These are phyloP conservation scores for Diabrotica undecimpunctata DNA, from an alignment of 1,140 invertebrate genomes.

Conservation along the genomic window DNA sequence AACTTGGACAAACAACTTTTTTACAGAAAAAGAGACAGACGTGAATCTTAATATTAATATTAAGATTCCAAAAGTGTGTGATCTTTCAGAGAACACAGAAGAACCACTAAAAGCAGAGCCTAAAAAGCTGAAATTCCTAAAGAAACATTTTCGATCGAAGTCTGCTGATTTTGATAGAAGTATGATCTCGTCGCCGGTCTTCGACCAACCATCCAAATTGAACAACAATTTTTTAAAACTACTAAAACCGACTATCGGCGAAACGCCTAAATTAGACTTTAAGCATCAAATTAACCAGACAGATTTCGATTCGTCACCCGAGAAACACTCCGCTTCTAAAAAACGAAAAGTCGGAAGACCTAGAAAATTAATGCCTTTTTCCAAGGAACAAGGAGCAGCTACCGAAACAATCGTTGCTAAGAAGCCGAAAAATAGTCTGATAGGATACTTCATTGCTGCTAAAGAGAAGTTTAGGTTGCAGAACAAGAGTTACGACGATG, in stretches of 20 bases:
- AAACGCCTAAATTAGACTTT: slow-evolving; percentile 23
- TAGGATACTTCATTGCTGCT: slow-evolving; percentile 60
- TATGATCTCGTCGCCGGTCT: slow-evolving; percentile 42
- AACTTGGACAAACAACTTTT: too few relatives aligned
- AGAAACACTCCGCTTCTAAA: slow-evolving; percentile 60
- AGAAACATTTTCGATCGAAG: slow-evolving; percentile 8
- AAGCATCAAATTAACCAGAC: slow-evolving; percentile 23
- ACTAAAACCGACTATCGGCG: slow-evolving; percentile 46
- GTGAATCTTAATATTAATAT: too few relatives aligned
- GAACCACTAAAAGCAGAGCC: slow-evolving; percentile 52
- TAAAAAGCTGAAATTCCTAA: slow-evolving; percentile 60
- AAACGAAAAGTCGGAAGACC: slow-evolving; percentile 81
- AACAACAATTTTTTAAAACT: slow-evolving; percentile 34
- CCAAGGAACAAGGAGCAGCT: slow-evolving; percentile 54
- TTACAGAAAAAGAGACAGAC: too few relatives aligned
- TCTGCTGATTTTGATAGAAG: slow-evolving; percentile 35
- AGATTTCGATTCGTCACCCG: slow-evolving; percentile 30
- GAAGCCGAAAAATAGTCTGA: slow-evolving; percentile 64
- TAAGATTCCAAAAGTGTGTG: too few relatives aligned
- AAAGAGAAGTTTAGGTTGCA: slow-evolving; percentile 59
- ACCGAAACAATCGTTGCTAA: slow-evolving; percentile 80
- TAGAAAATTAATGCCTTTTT: slow-evolving; percentile 65
- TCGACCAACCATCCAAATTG: slow-evolving; percentile 41
- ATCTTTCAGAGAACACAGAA: too few relatives aligned
- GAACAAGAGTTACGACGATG: slow-evolving; percentile 51